Base-by-base conservation (phyloP, 2,113 vertebrate species). In the Salvelinus alpinus region DNA sequence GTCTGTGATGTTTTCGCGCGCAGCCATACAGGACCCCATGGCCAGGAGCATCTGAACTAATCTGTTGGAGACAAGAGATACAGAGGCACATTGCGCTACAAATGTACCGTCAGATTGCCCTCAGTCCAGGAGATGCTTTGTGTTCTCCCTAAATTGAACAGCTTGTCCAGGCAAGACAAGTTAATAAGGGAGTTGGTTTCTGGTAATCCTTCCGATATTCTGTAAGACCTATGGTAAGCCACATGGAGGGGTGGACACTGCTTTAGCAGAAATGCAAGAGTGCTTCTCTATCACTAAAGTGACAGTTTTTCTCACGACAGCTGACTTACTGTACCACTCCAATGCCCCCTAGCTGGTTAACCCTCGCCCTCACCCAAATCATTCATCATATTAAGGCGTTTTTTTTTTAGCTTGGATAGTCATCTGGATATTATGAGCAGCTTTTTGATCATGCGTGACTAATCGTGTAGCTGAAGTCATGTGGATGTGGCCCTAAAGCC, bases 31-130 rank as follows among this genome's bases (percentile, higher is more conserved):
- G 54, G 27, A 47, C 72, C 70, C 75, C 44, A 65, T 72, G 65
- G 34, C 47, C 34, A 22, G 57, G 75, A 70, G 78, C 80, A 80
- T 85, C 78, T 54, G 73, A 77, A 75, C 65, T 82, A 84, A 85
- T 81, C 79, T 70, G 62, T 16, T 62, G 70, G 57, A 78, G 82
- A 82, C 79, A 70, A 83, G 79, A 68, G 76, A 72, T 75, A 73
- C 48, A 13, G 29, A 62, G 75, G 71, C 60, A 62, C 77, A 74
- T 72, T 67, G 69, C 69, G 64, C 72, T 77, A 77, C 71, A 82
- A 71, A 78, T 80, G 81, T 81, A 75, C 60, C 6, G 51, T 47
- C 70, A 76, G 69, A 81, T 79, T 81, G 74, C 74, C 22, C 65
- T 77, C 59, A 54, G 72, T 74, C 65, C 48, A 68, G 60, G 25